Evolutionary conservation across 2,797 vertebrate species (phyloP), one percentile per base, ranked within the genome.

Genomic region (Channallabes apus): DNA sequence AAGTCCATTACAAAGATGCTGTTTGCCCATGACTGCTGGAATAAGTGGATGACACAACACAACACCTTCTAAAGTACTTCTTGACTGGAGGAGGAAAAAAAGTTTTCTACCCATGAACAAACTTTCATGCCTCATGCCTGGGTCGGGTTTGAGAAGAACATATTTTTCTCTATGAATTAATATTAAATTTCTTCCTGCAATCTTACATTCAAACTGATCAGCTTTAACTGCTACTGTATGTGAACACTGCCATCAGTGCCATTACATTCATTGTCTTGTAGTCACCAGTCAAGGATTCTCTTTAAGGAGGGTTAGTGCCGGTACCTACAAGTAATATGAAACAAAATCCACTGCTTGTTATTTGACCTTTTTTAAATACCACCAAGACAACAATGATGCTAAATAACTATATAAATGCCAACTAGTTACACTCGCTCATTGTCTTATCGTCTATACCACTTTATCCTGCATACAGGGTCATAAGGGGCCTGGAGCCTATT

Each of bases 41-140:
- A 78, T 61, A 78, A 78, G 20, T 61, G 76, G 76, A 78, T 78
- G 56, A 78, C 76, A 56, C 58, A 61, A 32, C 58, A 56, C 58
- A 61, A 29, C 58, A 78, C 29, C 61, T 78, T 77, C 54, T 56
- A 77, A 77, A 78, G 76, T 24, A 61, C 75, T 59, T 35, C 35
- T 24, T 77, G 75, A 59, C 22, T 58, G 27, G 51, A 6, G 22
- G 5, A 6, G 22, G 24, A 77, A 22, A 35, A 14, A 35, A 59
- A 4, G 32, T 78, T 61, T 61, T 78, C 20, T 78, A 61, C 8
- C 8, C 27, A 32, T 38, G 20, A 58, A 61, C 76, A 58, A 77
- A 61, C 29, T 15, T 78, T 78, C 20, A 24, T 15, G 56, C 56
- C 51, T 59, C 56, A 5, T 59, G 76, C 29, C 27, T 3, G 5